Evolutionary conservation across 2,888 invertebrate species (phyloP), one percentile per base, ranked within the genome.

Genomic region (Escarpia spicata): DNA sequence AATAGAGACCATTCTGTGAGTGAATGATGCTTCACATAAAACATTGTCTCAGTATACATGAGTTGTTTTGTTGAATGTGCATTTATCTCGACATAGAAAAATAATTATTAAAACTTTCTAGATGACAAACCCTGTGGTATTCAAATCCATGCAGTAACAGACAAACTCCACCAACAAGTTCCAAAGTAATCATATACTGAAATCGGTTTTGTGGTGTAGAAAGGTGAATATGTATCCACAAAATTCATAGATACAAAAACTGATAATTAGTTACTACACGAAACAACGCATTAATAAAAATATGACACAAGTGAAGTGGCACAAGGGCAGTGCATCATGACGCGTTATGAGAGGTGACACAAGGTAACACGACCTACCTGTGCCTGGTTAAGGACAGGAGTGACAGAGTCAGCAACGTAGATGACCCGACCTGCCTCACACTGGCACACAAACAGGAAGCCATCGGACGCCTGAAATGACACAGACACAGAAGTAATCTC

Each of bases 321-420:
- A 52, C 52, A 75, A n/a, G 26, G 2, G 26, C 26, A 26, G 19
- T 75, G 75, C 75, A 75, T 9, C 12, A 75, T 26, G 6, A 75
- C 3, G 6, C 19, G 26, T 75, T 26, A 26, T 75, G 75, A 75
- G 75, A 26, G 26, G 6, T 19, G 75, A 75, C 75, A n/a, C 75
- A n/a, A n/a, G 26, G 6, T 75, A 26, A 75, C 75, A 75, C 75
- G 19, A 75, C 75, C 93, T 96, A 97, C 98, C 97, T 99, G 99
- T 52, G 99, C 98, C 96, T 99, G 98, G 97, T 99, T 99, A 93
- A 99, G 97, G 92, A 99, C 99, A 37, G 99, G 99, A 92, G 99
- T 98, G 95, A 99, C 98, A 90, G 99, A 99, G 97, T 99, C 99
- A 92, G 99, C 99, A 92, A 99, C 99, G 96, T 99, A 99, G 95